These are phyloP conservation scores for Sinohyriopsis cumingii DNA, from an alignment of 2,888 invertebrate genomes.

Conservation along the genomic window DNA sequence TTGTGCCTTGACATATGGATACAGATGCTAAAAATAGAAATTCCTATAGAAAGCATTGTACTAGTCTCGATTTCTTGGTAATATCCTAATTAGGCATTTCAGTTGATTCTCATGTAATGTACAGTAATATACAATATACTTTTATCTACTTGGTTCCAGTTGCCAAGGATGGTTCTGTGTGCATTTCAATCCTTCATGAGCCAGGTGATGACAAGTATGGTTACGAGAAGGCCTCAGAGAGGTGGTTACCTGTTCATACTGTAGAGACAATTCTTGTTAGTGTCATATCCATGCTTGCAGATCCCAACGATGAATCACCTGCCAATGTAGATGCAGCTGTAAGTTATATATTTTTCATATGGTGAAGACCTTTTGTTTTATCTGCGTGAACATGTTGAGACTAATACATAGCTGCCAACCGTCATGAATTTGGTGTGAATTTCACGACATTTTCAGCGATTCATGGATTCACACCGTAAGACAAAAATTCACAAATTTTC, in stretches of 20 bases:
- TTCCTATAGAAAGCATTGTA: too few species aligned
- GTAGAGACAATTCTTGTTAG: slow-evolving; percentile 99
- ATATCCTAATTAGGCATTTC: not conserved
- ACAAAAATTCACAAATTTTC: too few species aligned
- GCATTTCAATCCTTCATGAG: slow-evolving; percentile 99
- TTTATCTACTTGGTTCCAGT: slow-evolving; percentile 77
- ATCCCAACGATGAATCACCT: slow-evolving; percentile 99
- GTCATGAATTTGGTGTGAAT: too few species aligned
- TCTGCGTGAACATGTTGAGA: too few species aligned
- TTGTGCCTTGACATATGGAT: too few species aligned
- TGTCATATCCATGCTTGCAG: slow-evolving; percentile 99
- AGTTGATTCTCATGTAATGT: not conserved
- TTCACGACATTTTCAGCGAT: too few species aligned
- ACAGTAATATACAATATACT: not conserved
- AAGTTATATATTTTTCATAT: slow-evolving; percentile 72
- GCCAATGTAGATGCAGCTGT: slow-evolving; percentile 99
- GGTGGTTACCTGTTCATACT: slow-evolving; percentile 99
- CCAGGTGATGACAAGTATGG: slow-evolving; percentile 99
- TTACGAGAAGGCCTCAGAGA: slow-evolving; percentile 96
- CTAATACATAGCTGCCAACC: too few species aligned
- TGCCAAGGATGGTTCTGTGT: slow-evolving; percentile 96
- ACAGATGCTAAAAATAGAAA: too few species aligned
- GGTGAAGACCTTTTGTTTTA: too few species aligned
- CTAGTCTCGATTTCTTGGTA: too few species aligned
- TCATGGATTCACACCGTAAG: too few species aligned